Base-by-base conservation (phyloP, 35 echinoderm and acorn worm genomes). In the Heliocidaris tuberculata region DNA sequence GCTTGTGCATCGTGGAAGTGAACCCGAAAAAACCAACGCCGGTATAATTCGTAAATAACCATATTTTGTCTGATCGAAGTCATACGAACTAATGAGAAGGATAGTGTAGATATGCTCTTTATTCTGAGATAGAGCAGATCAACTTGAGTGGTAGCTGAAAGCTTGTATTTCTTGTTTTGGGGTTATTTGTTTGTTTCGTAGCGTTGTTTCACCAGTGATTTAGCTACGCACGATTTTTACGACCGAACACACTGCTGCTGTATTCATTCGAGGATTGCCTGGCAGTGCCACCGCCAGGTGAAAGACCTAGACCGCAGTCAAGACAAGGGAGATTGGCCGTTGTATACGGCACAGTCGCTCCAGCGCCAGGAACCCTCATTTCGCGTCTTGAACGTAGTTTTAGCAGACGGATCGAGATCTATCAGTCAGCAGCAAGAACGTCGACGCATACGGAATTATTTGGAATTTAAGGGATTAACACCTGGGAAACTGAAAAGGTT, bases 31-130 rank as follows among this genome's bases (percentile, higher is more conserved):
- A 89, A 47, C 11, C 87, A 42, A 15, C 2, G 87, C 31, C 87
- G 87, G 87, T 89, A 47, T 47, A 89, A 16, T 89, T 89, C 31
- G 87, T 42, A 47, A 89, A 89, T 89, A 32, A 78, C 65, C 65
- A 7, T 78, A 78, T 78, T 78, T 78, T 78, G 65, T 78, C 21
- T 6, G 15, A 78, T 8, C 17, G 19, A n/a, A 78, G 65, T 78
- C 7, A 19, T 27, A 6, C 27, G 65, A 78, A n/a, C 2, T 27
- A 78, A 27, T n/a, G 1, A 8, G 27, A 78, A 78, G 21, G 17
- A 78, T 19, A 78, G 19, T 78, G 17, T n/a, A n/a, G 65, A n/a
- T 24, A 78, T n/a, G 27, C 65, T 19, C 27, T 78, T 78, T 5
- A 78, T 78, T 78, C 65, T 78, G 19, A 27, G 65, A 78, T 78